These are phyloP conservation scores for Halcyon malimbica DNA, from an alignment of 2,113 vertebrate species.

Conservation along the genomic window DNA sequence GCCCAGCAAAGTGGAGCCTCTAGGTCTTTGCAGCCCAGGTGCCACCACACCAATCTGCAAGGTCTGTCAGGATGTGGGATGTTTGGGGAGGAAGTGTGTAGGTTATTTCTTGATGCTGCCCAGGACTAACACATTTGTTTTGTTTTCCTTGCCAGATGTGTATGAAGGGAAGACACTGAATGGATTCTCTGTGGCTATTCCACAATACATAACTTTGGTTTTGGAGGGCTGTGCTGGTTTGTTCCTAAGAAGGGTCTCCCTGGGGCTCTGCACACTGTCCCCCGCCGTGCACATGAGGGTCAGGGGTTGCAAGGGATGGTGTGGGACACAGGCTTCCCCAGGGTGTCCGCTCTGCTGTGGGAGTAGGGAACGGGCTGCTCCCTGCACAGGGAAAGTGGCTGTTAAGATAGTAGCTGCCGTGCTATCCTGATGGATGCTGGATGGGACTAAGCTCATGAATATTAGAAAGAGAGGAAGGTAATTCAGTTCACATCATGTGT, in stretches of 20 bases:
- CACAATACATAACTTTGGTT: neutral
- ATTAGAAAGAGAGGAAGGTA: neutral
- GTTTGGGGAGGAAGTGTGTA: no score
- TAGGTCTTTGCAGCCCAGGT: no score
- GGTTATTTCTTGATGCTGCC: neutral
- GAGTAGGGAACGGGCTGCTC: neutral
- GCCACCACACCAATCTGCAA: neutral
- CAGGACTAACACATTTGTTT: neutral
- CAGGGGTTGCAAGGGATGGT: no score
- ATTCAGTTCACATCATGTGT: neutral
- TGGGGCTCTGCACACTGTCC: neutral
- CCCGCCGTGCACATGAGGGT: neutral
- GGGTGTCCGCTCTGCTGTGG: neutral
- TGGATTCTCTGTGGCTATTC: neutral
- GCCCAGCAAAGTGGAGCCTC: neutral
- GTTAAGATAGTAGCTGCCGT: neutral
- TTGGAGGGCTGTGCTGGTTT: neutral
- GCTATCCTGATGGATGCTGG: neutral
- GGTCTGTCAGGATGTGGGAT: neutral
- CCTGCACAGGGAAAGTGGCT: neutral
- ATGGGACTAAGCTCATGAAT: neutral
- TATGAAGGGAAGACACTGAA: neutral
- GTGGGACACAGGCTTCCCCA: neutral
- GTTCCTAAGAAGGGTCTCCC: neutral
- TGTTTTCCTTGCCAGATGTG: neutral